A percentile compares a stretch with the other conserved stretches of the same genome.
phyloP scores from a whole-genome alignment of 2,113 vertebrate genomes.

The Loxodonta africana region DNA sequence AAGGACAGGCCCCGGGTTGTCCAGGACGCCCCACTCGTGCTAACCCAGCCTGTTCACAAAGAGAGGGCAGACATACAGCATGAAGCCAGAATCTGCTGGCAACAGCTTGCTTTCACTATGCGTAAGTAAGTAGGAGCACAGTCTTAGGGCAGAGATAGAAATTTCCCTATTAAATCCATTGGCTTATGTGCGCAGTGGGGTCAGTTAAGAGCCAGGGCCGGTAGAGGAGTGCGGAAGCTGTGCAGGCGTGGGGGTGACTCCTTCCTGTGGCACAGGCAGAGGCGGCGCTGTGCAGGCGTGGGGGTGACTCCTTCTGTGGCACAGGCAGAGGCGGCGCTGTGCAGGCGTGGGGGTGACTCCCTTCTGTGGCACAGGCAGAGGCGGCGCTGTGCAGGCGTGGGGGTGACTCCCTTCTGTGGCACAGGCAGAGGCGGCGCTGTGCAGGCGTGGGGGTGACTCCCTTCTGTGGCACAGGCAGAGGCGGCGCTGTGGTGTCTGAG shows the following conservation, averaged over 20 bases:
- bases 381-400: no score
- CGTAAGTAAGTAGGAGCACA: neutral
- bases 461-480: no score
- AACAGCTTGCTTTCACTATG: neutral
- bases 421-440: no score
- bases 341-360: no score
- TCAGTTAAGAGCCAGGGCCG: neutral
- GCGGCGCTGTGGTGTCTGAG: accelerated
- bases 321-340: no score
- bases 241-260: no score
- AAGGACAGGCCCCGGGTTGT: neutral
- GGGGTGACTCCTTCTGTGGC: no score
- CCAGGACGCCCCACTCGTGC: accelerated
- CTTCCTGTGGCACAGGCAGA: no score
- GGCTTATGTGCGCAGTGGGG: accelerated
- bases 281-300: accelerated
- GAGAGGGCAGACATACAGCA: neutral
- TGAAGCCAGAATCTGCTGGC: accelerated
- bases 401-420: no score
- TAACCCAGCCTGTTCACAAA: neutral
- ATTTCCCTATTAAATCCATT: neutral
- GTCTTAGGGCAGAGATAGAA: accelerated
- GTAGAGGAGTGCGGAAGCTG: no score
- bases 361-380: no score
- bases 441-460: no score